These are phyloP conservation scores for Mesodorylaimus sp. DNA, from an alignment of 2,888 invertebrate genomes.

Conservation along the genomic window DNA sequence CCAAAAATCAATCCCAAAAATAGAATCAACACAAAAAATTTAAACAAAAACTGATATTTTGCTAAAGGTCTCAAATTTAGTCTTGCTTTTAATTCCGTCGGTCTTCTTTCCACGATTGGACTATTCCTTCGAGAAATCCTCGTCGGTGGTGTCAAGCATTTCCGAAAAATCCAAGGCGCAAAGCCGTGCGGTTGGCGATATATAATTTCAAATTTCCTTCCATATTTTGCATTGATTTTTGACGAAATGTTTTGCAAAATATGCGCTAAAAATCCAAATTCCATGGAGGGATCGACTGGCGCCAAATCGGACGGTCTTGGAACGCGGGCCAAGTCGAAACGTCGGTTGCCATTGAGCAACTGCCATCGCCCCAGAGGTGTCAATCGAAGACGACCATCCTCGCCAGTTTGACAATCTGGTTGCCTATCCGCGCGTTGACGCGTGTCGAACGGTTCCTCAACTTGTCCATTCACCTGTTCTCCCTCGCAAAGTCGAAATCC, in stretches of 20 bases:
- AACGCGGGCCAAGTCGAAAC: neutral
- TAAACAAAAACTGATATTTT: no score
- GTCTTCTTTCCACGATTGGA: no score
- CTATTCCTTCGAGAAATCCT: no score
- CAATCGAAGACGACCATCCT: neutral
- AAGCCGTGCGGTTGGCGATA: neutral
- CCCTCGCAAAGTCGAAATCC: no score
- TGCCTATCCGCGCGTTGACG: neutral
- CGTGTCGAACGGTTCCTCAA: neutral
- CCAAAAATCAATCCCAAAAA: no score
- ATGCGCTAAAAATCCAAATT: neutral
- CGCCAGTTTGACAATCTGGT: neutral
- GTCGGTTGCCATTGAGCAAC: neutral
- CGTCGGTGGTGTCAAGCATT: no score
- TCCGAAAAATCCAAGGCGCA: no score
- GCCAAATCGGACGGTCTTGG: neutral
- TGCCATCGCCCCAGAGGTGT: neutral
- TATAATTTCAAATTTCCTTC: neutral
- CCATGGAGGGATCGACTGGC: neutral
- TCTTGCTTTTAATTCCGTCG: no score
- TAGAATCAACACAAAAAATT: no score
- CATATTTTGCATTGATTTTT: neutral
- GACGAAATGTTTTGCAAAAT: neutral
- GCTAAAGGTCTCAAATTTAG: no score
- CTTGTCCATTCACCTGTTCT: neutral